Conservation (phyloP, 2,113 vertebrate species). For the Strix aluco region DNA sequence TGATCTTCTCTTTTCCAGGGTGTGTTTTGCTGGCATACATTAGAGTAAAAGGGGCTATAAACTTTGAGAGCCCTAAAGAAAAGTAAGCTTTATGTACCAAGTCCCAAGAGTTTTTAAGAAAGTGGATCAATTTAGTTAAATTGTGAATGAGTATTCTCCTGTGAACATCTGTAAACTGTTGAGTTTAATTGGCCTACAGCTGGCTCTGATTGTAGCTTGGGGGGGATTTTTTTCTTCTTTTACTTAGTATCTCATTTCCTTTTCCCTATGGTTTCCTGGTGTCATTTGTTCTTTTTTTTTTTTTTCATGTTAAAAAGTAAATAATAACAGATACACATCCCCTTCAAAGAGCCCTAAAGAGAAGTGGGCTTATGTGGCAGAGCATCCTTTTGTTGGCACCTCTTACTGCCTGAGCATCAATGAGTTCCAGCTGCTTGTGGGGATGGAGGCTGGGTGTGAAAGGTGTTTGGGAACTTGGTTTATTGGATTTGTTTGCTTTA, state of each 20-base stretch:
- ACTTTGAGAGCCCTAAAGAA: constrained; percentile 21
- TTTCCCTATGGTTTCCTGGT: neutral
- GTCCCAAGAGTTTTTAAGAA: constrained; percentile 27
- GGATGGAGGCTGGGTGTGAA: neutral
- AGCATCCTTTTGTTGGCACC: neutral
- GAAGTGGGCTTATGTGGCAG: neutral
- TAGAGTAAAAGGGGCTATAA: neutral
- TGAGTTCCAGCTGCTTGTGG: constrained; percentile 26
- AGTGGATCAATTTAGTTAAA: constrained; percentile 10
- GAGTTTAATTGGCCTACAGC: constrained; percentile 52
- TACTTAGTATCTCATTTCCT: constrained; percentile 10
- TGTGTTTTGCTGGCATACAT: neutral
- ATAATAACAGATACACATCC: neutral
- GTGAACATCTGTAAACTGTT: constrained; percentile 56
- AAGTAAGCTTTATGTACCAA: neutral
- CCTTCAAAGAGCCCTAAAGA: neutral
- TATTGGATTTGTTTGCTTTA: neutral
- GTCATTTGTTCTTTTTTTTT: neutral
- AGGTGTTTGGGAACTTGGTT: neutral
- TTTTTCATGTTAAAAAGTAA: neutral
- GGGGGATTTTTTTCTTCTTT: neutral
- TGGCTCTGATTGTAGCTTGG: constrained; percentile 5
- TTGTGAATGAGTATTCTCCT: constrained; percentile 28
- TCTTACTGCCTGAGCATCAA: neutral
- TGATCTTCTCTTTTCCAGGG: neutral